Percentiles rank a stretch among this genome's conserved stretches.
Evolutionary conservation across 1,140 invertebrate species (phyloP).

Genomic region (Hylyphantes graminicola): DNA sequence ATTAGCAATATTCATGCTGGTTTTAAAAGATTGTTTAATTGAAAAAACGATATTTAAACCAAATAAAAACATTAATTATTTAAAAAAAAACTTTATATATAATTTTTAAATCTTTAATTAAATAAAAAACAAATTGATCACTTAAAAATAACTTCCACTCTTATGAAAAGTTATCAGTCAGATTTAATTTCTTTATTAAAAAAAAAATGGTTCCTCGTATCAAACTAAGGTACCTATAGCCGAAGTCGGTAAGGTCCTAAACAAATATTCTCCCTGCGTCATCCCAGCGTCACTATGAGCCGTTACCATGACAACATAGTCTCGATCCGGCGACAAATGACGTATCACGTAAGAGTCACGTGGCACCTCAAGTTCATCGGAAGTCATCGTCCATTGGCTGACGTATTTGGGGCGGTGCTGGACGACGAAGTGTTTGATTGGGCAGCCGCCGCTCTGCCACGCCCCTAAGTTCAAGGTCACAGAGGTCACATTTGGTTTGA

Average conservation of each 20-base stretch:
- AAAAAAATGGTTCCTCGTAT: neutral
- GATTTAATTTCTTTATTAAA: no score
- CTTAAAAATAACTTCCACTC: no score
- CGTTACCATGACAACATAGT: constrained; percentile 60
- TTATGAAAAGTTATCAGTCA: no score
- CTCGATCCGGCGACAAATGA: constrained; percentile 50
- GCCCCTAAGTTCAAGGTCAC: constrained; percentile 69
- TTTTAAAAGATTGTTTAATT: no score
- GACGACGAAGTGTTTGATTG: constrained; percentile 71
- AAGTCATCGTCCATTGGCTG: constrained; percentile 88
- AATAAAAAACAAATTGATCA: no score
- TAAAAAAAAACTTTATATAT: no score
- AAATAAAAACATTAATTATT: no score
- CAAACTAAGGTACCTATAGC: constrained; percentile 9
- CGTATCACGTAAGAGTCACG: constrained; percentile 19
- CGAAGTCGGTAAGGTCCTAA: constrained; percentile 38
- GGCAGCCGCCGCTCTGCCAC: constrained; percentile 76
- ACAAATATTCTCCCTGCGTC: constrained; percentile 57
- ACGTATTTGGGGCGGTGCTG: constrained; percentile 75
- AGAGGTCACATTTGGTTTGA: constrained; percentile 67
- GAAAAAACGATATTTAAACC: no score
- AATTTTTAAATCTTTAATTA: no score
- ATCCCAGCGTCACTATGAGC: constrained; percentile 61
- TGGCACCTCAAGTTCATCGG: constrained; percentile 60
- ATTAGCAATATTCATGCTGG: no score